Base-by-base conservation (phyloP, 1,140 invertebrate genomes). In the Scaptodrosophila lebanonensis region DNA sequence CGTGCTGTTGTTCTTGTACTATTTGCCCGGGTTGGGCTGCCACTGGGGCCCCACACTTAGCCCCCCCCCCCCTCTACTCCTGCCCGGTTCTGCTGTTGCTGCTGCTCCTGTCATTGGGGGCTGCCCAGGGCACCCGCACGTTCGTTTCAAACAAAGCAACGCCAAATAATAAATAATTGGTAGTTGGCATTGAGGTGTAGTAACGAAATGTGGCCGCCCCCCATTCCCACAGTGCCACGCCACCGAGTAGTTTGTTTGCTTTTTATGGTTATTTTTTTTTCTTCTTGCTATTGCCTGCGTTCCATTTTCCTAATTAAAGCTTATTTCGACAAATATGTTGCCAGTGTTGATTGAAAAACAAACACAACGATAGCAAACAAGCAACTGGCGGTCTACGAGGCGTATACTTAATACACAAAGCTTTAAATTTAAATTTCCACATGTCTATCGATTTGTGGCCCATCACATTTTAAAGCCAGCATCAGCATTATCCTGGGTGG, bases 131-230 rank as follows among this genome's bases (percentile, higher is more conserved):
- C 65, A 66, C 64, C 36, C 65, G 18, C 42, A 35, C 35, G 32
- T 43, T 35, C 42, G 42, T 66, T 63, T 62, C 62, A 77, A 77
- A 76, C 77, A 77, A 79, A 82, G 75, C 73, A 79, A 57, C 75
- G 73, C 68, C 75, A 79, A 77, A 77, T 79, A 77, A 77, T 77
- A 77, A 77, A 77, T 77, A 77, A 77, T 77, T 77, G 68, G 73
- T 77, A 72, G 73, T 79, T 77, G 73, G 64, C 72, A 72, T 79
- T 68, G 73, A 79, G 72, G 59, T 77, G 73, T 61, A 73, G 40
- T 22, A 68, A 45, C 32, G 63, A 29, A 29, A 39, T 33, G 35
- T 17, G 35, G n/a, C 25, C 33, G 20, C 2, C 17, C 7, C 3
- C 3, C 3, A 16, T 3, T 17, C 9, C 0, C 12, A 4, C 6